Evolutionary conservation across 2,888 invertebrate species (phyloP).

Genomic region (Entomobrya proxima): DNA sequence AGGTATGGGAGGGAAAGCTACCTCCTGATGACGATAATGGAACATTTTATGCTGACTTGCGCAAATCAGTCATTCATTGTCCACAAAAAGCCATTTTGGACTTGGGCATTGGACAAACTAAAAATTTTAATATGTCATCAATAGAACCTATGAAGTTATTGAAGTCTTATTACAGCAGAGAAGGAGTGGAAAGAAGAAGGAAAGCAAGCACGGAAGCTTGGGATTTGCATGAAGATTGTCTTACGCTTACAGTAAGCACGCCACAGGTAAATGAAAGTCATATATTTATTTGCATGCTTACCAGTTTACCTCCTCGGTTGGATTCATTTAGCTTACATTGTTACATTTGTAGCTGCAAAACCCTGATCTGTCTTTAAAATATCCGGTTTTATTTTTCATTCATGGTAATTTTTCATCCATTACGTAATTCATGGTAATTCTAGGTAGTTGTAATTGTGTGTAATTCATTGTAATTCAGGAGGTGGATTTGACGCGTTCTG

Average conservation of each 20-base stretch:
- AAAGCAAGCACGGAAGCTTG: neutral
- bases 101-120: neutral
- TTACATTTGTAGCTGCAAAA: no score
- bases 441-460: neutral
- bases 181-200: neutral
- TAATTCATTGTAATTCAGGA: no score
- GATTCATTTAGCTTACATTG: no score
- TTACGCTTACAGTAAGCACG: conserved; percentile 26
- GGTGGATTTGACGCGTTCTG: conserved; percentile 62
- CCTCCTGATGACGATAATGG: neutral
- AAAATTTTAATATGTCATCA: neutral
- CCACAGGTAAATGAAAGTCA: conserved; percentile 28
- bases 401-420: conserved; percentile 59
- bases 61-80: conserved; percentile 18
- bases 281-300: neutral
- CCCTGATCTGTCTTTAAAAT: no score
- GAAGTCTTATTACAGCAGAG: conserved; percentile 36
- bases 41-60: conserved; percentile 18
- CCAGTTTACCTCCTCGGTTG: no score
- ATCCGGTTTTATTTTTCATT: conserved; percentile 66
- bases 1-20: conserved; percentile 52
- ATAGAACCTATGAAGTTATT: conserved; percentile 17
- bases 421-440: neutral
- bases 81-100: conserved; percentile 43
- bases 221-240: conserved; percentile 48